Evolutionary conservation across 2,797 vertebrate species (phyloP).

Genomic region (Pitangus sulphuratus): DNA sequence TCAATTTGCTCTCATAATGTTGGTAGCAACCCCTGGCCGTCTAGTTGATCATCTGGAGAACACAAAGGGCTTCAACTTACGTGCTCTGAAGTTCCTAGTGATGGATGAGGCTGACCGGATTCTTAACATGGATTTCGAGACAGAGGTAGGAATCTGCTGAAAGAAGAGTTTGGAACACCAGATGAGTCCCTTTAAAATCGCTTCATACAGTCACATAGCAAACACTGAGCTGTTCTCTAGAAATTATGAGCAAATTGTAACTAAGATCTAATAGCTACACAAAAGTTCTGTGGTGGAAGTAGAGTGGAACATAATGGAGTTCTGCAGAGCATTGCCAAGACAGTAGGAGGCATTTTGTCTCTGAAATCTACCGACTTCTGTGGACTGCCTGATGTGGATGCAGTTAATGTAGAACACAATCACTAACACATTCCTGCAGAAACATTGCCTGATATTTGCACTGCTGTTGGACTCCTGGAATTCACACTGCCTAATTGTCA

Average conservation of each 20-base stretch:
- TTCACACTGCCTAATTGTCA: not conserved
- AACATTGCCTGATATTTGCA: not conserved
- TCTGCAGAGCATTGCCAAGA: not conserved
- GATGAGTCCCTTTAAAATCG: not conserved
- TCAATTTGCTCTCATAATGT: not conserved
- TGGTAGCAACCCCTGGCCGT: slow-evolving; percentile 91
- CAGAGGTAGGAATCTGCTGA: slow-evolving; percentile 81
- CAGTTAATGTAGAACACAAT: not conserved
- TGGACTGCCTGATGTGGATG: not conserved
- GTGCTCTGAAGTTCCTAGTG: slow-evolving; percentile 92
- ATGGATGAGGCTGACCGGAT: slow-evolving; percentile 99
- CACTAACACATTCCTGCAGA: accelerated
- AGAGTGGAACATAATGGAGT: not conserved
- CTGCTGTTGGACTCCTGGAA: not conserved
- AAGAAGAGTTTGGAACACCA: not conserved
- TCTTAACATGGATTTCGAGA: slow-evolving; percentile 99
- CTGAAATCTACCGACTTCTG: not conserved
- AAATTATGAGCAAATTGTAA: not conserved
- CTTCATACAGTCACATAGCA: not conserved
- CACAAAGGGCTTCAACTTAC: slow-evolving; percentile 94
- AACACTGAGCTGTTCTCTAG: not conserved
- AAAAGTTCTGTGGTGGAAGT: not conserved
- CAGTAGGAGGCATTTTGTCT: not conserved
- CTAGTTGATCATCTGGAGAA: slow-evolving; percentile 96
- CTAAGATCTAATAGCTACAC: not conserved